A percentile compares a stretch with the other conserved stretches of the same genome.
phyloP scores from a whole-genome alignment of 2,797 vertebrate genomes.

The Coreius guichenoti region DNA sequence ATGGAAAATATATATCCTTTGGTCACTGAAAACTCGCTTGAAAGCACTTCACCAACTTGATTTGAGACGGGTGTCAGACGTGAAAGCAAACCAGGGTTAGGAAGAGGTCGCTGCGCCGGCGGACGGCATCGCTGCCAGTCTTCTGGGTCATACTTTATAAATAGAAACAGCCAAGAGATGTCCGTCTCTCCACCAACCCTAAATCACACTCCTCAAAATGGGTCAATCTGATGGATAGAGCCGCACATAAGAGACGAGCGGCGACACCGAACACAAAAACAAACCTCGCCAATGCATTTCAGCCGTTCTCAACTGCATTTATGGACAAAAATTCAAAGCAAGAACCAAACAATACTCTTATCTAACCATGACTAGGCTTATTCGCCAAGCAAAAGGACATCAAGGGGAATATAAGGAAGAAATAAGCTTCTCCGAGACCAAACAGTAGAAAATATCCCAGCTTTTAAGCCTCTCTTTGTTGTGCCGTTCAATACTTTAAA shows the following conservation, averaged over 20 bases:
- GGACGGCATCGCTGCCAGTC: conserved; percentile 11
- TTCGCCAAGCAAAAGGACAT: conserved; percentile 66
- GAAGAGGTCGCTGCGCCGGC: background rate
- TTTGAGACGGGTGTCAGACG: background rate
- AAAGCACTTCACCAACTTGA: background rate
- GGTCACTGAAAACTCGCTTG: background rate
- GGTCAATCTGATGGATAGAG: background rate
- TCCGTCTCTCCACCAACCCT: background rate
- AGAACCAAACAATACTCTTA: conserved; percentile 60
- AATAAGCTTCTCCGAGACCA: conserved; percentile 69
- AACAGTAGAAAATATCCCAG: conserved; percentile 75
- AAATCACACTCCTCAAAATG: background rate
- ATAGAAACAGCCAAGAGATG: conserved; percentile 39
- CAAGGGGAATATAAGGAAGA: background rate
- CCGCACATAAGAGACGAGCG: background rate
- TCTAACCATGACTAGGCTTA: conserved; percentile 63
- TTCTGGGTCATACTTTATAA: conserved; percentile 32
- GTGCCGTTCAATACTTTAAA: conserved; percentile 37
- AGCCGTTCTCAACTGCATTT: background rate
- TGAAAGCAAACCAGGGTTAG: conserved; percentile 21
- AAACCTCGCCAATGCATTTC: background rate
- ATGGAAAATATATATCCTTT: background rate
- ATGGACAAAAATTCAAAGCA: conserved; percentile 39
- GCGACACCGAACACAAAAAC: background rate
- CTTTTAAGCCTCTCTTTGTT: conserved; percentile 78